These are phyloP conservation scores for Galeruca laticollis DNA, from an alignment of 2,888 invertebrate genomes.

Conservation along the genomic window DNA sequence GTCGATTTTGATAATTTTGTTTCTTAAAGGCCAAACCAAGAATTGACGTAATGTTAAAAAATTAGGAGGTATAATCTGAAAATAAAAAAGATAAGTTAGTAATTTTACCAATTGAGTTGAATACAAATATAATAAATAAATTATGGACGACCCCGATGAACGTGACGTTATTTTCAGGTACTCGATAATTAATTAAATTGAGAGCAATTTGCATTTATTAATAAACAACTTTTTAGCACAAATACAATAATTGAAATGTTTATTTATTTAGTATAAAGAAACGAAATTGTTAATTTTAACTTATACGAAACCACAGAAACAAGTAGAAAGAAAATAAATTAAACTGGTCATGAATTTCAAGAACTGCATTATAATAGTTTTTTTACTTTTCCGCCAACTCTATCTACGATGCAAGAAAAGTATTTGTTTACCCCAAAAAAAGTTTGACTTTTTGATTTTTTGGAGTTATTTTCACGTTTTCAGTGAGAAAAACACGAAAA, in stretches of 20 bases:
- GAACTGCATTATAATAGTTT: too few species aligned
- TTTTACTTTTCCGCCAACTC: too few species aligned
- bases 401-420: too few species aligned
- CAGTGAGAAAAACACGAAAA: too few species aligned
- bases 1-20: conserved; percentile 21
- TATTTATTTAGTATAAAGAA: background rate
- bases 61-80: conserved; percentile 29
- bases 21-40: conserved; percentile 13
- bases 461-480: too few species aligned
- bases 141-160: background rate
- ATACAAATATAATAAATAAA: background rate
- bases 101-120: too few species aligned
- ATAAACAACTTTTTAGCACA: background rate
- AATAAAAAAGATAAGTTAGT: conserved; percentile 12
- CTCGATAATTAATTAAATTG: conserved; percentile 15
- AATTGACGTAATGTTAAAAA: conserved; percentile 22
- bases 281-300: background rate
- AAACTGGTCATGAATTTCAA: too few species aligned
- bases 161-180: conserved; percentile 7
- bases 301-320: background rate
- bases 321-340: too few species aligned
- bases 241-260: conserved; percentile 7
- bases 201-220: background rate
- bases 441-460: too few species aligned
- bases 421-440: too few species aligned